Base-by-base conservation (phyloP, 2,888 invertebrate species). In the Watsonalla cultraria region DNA sequence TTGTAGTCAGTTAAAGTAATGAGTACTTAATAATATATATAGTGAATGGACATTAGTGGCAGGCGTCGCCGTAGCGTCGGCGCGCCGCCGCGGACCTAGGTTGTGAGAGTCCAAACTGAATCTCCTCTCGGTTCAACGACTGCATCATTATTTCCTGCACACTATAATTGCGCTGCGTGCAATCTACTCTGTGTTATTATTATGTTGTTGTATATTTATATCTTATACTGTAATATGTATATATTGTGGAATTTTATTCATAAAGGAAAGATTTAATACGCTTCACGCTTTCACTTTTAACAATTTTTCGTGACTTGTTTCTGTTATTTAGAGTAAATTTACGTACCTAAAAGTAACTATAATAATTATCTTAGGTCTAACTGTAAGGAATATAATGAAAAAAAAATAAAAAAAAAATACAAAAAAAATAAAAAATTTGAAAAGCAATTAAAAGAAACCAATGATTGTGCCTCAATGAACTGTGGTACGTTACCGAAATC, bases 391-490 rank as follows among this genome's bases (percentile, higher is more conserved):
- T 71, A 67, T 64, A 60, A 59, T 57, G 60, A 61, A 68, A 66
- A 64, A 72, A 64, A 64, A 73, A 74, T 75, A 67, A 71, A 72
- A 72, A 70, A 66, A 66, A 70, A 65, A 67, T 72, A 76, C 75
- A 65, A 67, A 72, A 68, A 69, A 64, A 72, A 24, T 24, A 24
- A 70, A 75, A 76, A 80, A 80, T 78, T 75, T 68, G 74, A 81
- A 86, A 87, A 90, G 86, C 84, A 89, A 88, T 85, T 80, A 84
- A 86, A 89, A 88, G 80, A 87, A 90, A 90, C 90, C 90, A 90
- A 90, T 90, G 89, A 90, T 90, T 90, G 90, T 90, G 90, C 90
- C 90, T 90, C 90, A 89, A 89, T 89, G 83, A 89, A 86, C 88
- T 89, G 90, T 90, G 90, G 90, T 90, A 90, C 90, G 90, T 89